A percentile compares a stretch with the other conserved stretches of the same genome.
These are phyloP conservation scores for Hirtodrosophila alboralis DNA, from an alignment of 2,888 invertebrate genomes.

Conservation along the genomic window DNA sequence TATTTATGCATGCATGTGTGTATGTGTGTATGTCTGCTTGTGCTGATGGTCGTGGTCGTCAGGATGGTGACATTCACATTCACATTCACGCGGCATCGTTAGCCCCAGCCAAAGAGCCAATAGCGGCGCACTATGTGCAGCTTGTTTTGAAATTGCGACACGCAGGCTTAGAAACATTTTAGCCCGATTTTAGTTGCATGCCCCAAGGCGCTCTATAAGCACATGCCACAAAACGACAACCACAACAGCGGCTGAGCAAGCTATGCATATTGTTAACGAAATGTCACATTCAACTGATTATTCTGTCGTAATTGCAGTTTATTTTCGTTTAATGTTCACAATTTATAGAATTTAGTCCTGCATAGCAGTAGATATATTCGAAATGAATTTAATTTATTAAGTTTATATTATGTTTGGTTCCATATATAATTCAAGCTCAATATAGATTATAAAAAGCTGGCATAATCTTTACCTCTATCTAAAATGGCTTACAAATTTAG, in stretches of 20 bases:
- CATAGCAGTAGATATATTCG: neutral
- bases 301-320: slow-evolving; percentile 35
- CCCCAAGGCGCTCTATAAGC: slow-evolving; percentile 14
- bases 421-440: no score
- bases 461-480: no score
- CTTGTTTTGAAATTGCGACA: slow-evolving; percentile 19
- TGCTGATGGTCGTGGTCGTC: neutral
- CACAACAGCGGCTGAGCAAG: slow-evolving; percentile 15
- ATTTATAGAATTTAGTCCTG: neutral
- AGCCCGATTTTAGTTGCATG: slow-evolving; percentile 39
- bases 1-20: neutral
- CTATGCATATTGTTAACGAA: slow-evolving; percentile 32
- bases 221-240: slow-evolving; percentile 3
- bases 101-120: neutral
- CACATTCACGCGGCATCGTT: slow-evolving; percentile 1
- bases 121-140: slow-evolving; percentile 37
- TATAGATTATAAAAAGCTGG: no score
- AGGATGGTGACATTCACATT: slow-evolving; percentile 27
- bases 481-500: no score
- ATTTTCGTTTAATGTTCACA: slow-evolving; percentile 17
- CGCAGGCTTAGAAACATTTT: slow-evolving; percentile 2
- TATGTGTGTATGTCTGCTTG: slow-evolving; percentile 1
- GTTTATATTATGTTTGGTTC: no score
- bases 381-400: neutral
- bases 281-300: slow-evolving; percentile 43